These are phyloP conservation scores for Calliopum simillimum DNA, from an alignment of 2,888 invertebrate genomes.

Conservation along the genomic window DNA sequence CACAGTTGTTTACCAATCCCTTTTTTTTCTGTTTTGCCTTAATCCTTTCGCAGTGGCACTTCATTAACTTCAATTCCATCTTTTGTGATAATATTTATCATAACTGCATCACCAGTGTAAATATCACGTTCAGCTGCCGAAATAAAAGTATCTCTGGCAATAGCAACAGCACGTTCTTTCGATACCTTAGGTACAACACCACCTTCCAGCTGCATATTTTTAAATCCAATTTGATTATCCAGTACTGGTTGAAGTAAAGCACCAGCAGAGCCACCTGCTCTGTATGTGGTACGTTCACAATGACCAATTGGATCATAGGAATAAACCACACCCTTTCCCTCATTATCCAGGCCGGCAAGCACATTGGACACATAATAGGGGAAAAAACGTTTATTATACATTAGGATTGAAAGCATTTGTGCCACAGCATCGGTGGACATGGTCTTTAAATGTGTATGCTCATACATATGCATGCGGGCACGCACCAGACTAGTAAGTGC, in stretches of 20 bases:
- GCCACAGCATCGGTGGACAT: constrained; percentile 95
- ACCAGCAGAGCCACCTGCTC: constrained; percentile 92
- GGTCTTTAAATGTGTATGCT: constrained; percentile 91
- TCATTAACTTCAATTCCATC: constrained; percentile 81
- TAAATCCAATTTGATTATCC: constrained; percentile 94
- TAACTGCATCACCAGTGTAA: constrained; percentile 93
- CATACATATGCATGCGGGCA: constrained; percentile 94
- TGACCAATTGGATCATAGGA: constrained; percentile 98
- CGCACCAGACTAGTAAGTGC: constrained; percentile 86
- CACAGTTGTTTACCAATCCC: neutral
- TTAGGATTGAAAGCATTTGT: constrained; percentile 94
- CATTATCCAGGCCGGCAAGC: constrained; percentile 90
- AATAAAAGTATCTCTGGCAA: constrained; percentile 96
- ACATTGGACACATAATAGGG: constrained; percentile 98
- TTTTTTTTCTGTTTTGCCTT: constrained; percentile 58
- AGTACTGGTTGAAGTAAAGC: constrained; percentile 92
- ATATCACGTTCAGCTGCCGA: constrained; percentile 98
- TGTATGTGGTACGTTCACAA: constrained; percentile 85
- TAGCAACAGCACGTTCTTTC: constrained; percentile 82
- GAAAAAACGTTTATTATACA: constrained; percentile 97
- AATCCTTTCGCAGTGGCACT: constrained; percentile 89
- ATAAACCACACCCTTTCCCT: constrained; percentile 95
- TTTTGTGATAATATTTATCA: constrained; percentile 88
- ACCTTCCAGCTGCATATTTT: constrained; percentile 78
- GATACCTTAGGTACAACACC: constrained; percentile 72